Conservation (phyloP, 1,140 invertebrate species). For the Diorhabda sublineata region DNA sequence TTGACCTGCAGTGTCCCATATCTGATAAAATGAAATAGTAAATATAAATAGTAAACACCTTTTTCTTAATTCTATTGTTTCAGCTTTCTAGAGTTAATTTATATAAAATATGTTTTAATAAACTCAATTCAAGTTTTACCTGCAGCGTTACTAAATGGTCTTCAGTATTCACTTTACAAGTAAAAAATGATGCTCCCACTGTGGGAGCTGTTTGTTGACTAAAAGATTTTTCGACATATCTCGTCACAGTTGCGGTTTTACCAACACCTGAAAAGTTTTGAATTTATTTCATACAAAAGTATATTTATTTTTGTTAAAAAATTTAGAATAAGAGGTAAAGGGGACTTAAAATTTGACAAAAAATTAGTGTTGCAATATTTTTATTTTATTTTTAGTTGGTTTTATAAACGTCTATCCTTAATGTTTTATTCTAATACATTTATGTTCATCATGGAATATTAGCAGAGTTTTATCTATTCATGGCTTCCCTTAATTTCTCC, state of each 20-base stretch:
- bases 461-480: too few species aligned
- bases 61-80: too few species aligned
- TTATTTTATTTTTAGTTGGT: neutral
- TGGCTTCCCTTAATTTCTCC: too few species aligned
- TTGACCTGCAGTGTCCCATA: constrained; percentile 91
- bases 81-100: neutral
- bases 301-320: constrained; percentile 18
- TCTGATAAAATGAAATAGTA: constrained; percentile 48
- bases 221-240: constrained; percentile 75
- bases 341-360: neutral
- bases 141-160: constrained; percentile 68
- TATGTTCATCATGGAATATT: neutral
- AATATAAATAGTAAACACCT: neutral
- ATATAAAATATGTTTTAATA: neutral
- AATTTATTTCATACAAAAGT: constrained; percentile 21
- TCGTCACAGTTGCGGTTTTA: constrained; percentile 77
- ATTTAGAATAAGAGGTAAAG: constrained; percentile 14
- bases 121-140: constrained; percentile 48
- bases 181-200: constrained; percentile 85
- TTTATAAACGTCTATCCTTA: neutral
- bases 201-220: constrained; percentile 71
- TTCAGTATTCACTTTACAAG: constrained; percentile 69
- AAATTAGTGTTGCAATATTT: neutral
- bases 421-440: neutral
- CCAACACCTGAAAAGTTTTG: constrained; percentile 64